Conservation (phyloP, 2,113 vertebrate genomes). For the Corythoichthys haematopterus region DNA sequence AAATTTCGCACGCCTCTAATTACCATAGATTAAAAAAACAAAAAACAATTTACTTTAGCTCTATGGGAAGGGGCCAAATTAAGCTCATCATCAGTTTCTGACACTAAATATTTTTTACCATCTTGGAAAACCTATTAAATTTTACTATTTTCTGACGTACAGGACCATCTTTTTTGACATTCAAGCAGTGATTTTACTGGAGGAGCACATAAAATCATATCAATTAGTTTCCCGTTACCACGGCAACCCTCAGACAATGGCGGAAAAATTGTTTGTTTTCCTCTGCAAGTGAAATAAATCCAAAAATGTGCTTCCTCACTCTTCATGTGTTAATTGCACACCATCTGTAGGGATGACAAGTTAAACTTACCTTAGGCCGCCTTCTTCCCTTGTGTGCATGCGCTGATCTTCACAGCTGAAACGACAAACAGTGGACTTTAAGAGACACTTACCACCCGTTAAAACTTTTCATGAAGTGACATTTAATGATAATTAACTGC, state of each 20-base stretch:
- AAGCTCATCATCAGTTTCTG: too few species aligned
- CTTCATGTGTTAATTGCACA: background rate
- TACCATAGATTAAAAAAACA: too few species aligned
- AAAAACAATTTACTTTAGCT: too few species aligned
- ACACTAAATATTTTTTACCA: too few species aligned
- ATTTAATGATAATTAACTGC: background rate
- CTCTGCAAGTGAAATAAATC: background rate
- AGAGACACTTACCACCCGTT: conserved; percentile 4
- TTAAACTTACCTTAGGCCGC: conserved; percentile 56
- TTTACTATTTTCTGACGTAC: too few species aligned
- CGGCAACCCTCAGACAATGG: background rate
- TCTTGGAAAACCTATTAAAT: too few species aligned
- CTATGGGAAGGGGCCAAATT: too few species aligned
- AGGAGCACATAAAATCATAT: background rate
- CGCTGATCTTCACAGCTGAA: conserved; percentile 63
- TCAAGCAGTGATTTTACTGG: background rate
- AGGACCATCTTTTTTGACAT: background rate
- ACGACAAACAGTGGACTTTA: conserved; percentile 27
- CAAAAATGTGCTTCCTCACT: conserved; percentile 7
- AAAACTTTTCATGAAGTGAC: background rate
- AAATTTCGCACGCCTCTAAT: too few species aligned
- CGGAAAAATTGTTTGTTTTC: background rate
- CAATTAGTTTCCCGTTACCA: background rate
- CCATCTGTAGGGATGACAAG: conserved; percentile 13
- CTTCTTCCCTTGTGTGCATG: conserved; percentile 22